phyloP scores from a whole-genome alignment of 2,797 vertebrate genomes.

The Amblyopsis hoosieri region DNA sequence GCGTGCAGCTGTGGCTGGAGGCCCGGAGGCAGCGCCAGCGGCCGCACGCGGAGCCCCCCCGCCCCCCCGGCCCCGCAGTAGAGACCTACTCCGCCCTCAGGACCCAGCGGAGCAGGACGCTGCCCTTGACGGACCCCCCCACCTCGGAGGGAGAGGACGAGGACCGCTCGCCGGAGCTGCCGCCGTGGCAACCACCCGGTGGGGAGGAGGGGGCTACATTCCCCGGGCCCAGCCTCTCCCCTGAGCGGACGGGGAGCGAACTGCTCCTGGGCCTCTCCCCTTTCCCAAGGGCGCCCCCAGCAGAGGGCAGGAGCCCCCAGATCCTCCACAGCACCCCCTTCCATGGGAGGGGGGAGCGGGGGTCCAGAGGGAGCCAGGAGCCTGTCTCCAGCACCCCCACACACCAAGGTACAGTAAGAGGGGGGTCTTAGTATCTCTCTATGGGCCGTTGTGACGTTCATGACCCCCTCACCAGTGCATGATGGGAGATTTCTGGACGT shows the following conservation, averaged over 20 bases:
- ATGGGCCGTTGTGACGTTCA: not conserved
- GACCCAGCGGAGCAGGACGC: slow-evolving; percentile 62
- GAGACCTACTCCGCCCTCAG: slow-evolving; percentile 39
- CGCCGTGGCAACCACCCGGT: slow-evolving; percentile 83
- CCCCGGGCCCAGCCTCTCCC: slow-evolving; percentile 39
- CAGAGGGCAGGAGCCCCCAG: slow-evolving; percentile 61
- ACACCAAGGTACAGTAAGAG: slow-evolving; percentile 76
- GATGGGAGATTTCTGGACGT: not conserved
- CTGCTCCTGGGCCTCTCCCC: slow-evolving; percentile 57
- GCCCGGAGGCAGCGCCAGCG: slow-evolving; percentile 90
- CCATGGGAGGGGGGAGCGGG: slow-evolving; percentile 59
- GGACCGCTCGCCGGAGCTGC: slow-evolving; percentile 76
- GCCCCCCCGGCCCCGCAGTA: slow-evolving; percentile 15
- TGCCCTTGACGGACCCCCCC: slow-evolving; percentile 66
- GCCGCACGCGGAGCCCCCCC: slow-evolving; percentile 64
- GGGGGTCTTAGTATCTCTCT: not conserved
- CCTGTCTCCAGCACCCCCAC: slow-evolving; percentile 82
- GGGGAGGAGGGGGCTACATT: slow-evolving; percentile 45
- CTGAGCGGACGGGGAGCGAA: slow-evolving; percentile 56
- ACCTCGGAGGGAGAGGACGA: slow-evolving; percentile 46
- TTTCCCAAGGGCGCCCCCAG: slow-evolving; percentile 49
- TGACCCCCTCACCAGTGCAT: not conserved
- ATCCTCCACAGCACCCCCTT: slow-evolving; percentile 87
- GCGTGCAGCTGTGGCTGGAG: slow-evolving; percentile 92
- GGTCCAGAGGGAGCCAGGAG: slow-evolving; percentile 65